Conservation (phyloP, 2,113 vertebrate genomes). For the Ptilonorhynchus violaceus region DNA sequence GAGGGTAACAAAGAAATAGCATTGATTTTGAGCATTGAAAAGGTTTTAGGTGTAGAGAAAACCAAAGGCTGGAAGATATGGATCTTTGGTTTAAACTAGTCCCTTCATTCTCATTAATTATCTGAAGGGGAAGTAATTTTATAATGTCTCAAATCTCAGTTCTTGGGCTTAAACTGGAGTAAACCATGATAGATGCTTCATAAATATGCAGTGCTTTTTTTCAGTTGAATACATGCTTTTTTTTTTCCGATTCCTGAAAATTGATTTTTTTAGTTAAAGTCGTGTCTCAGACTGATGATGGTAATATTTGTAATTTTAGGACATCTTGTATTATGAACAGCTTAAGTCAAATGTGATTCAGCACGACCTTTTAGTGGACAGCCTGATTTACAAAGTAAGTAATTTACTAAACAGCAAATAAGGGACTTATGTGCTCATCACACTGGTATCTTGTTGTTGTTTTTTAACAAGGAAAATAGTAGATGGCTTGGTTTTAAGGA, state of each 20-base stretch:
- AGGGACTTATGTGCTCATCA: not conserved
- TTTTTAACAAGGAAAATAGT: not conserved
- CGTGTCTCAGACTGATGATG: not conserved
- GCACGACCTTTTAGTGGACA: constrained; percentile 94
- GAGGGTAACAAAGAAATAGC: not conserved
- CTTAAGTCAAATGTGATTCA: constrained; percentile 95
- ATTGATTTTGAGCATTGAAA: not conserved
- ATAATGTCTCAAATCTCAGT: not conserved
- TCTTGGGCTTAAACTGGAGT: not conserved
- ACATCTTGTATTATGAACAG: constrained; percentile 92
- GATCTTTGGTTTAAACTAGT: not conserved
- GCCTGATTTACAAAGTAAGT: constrained; percentile 95
- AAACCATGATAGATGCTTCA: not conserved
- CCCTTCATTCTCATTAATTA: not conserved
- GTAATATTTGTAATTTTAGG: constrained; percentile 76
- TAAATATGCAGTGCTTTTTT: not conserved
- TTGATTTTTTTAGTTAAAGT: not conserved
- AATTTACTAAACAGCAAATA: not conserved
- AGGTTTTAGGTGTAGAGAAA: not conserved
- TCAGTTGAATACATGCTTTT: not conserved
- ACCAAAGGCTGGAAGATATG: not conserved
- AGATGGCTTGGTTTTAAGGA: not conserved
- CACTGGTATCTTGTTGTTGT: not conserved
- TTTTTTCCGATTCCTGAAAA: not conserved
- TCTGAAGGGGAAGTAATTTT: not conserved